Percentiles rank a stretch among this genome's conserved stretches.
Evolutionary conservation across 35 echinoderm and acorn worm genomes (phyloP).

Genomic region (Holothuria glaberrima): DNA sequence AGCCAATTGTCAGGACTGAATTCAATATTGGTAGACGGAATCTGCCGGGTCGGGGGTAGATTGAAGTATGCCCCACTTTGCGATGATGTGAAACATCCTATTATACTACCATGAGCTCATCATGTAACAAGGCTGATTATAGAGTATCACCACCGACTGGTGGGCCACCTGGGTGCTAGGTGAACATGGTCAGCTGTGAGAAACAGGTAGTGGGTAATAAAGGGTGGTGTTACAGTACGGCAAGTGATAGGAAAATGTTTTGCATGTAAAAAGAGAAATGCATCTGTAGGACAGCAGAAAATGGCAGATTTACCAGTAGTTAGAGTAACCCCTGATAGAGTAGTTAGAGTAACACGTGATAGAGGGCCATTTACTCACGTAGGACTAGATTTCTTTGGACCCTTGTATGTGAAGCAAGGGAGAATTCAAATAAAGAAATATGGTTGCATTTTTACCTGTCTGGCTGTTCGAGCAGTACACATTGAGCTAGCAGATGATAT

Average conservation of each 20-base stretch:
- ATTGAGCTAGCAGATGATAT: constrained; percentile 60
- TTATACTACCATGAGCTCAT: constrained; percentile 60
- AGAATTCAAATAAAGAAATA: constrained; percentile 62
- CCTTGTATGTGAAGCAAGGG: constrained; percentile 68
- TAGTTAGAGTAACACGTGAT: too few relatives aligned
- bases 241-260: constrained; percentile 60
- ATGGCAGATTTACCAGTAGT: constrained; percentile 72
- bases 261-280: constrained; percentile 63
- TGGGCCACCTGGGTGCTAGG: constrained; percentile 54
- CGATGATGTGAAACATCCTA: constrained; percentile 56
- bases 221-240: constrained; percentile 48
- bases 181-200: constrained; percentile 55
- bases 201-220: constrained; percentile 65
- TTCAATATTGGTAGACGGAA: constrained; percentile 36
- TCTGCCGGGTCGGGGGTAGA: constrained; percentile 60
- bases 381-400: constrained; percentile 76
- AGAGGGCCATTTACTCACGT: constrained; percentile 50
- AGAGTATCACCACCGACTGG: background rate
- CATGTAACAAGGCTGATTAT: constrained; percentile 54
- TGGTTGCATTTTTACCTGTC: constrained; percentile 70
- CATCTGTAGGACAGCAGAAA: constrained; percentile 39
- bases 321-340: constrained; percentile 58
- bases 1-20: too few relatives aligned
- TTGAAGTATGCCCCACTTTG: constrained; percentile 32
- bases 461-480: constrained; percentile 59